phyloP scores from a whole-genome alignment of 2,888 invertebrate genomes.

The Aporophyla nigra region DNA sequence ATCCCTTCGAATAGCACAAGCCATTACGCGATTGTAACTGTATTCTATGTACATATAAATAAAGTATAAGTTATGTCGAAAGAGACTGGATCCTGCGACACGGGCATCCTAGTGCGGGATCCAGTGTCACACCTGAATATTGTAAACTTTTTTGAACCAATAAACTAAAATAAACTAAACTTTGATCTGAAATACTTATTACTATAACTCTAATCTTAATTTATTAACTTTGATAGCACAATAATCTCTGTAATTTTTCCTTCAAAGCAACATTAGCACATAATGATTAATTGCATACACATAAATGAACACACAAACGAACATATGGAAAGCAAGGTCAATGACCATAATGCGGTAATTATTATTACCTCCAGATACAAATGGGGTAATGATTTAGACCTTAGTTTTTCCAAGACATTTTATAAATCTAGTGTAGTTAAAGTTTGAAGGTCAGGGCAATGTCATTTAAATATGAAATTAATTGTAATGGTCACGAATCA shows the following conservation, averaged over 20 bases:
- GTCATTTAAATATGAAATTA: conserved; percentile 21
- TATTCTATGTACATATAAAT: too few relatives aligned
- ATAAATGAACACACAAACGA: conserved; percentile 31
- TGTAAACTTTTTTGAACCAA: too few relatives aligned
- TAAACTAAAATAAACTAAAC: too few relatives aligned
- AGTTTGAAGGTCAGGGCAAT: conserved; percentile 36
- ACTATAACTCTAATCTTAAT: neutral
- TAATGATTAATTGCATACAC: conserved; percentile 42
- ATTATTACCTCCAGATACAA: conserved; percentile 56
- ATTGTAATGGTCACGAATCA: conserved; percentile 24
- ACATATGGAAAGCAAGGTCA: conserved; percentile 67
- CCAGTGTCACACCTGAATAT: too few relatives aligned
- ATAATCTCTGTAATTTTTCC: conserved; percentile 18
- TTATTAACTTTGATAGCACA: neutral
- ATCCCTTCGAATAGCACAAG: too few relatives aligned
- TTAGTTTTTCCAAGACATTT: conserved; percentile 55
- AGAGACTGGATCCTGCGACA: too few relatives aligned
- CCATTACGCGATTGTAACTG: too few relatives aligned
- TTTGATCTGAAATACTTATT: neutral
- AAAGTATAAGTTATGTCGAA: too few relatives aligned
- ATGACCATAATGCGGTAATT: conserved; percentile 58
- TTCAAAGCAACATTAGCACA: conserved; percentile 10
- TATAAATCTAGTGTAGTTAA: conserved; percentile 30
- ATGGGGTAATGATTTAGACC: conserved; percentile 65
- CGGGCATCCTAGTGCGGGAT: too few relatives aligned